phyloP scores from a whole-genome alignment of 2,888 invertebrate genomes.

The Anarsia innoxiella region DNA sequence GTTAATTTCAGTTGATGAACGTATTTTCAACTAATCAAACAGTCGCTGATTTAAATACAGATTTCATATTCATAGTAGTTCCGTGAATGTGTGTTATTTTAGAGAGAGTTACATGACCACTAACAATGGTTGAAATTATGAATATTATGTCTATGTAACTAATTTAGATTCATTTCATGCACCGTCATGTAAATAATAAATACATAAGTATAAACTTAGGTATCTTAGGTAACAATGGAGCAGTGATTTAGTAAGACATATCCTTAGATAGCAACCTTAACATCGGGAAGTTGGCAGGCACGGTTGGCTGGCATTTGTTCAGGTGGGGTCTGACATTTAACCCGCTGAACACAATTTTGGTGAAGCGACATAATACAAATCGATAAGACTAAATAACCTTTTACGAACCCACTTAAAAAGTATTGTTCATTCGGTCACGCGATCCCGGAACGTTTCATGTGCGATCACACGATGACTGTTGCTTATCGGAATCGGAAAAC shows the following conservation, averaged over 20 bases:
- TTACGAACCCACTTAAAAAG: slow-evolving; percentile 37
- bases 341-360: slow-evolving; percentile 26
- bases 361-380: slow-evolving; percentile 34
- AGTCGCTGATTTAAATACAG: background rate
- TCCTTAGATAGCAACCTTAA: background rate
- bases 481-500: slow-evolving; percentile 23
- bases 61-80: background rate
- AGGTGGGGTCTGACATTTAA: slow-evolving; percentile 58
- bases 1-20: slow-evolving; percentile 9
- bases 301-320: slow-evolving; percentile 46
- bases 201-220: too few relatives aligned
- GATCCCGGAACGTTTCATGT: slow-evolving; percentile 31
- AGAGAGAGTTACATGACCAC: too few relatives aligned
- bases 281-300: slow-evolving; percentile 15
- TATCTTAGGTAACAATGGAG: too few relatives aligned
- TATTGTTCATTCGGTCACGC: slow-evolving; percentile 37
- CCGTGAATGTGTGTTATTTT: too few relatives aligned
- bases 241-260: too few relatives aligned
- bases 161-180: too few relatives aligned
- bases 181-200: too few relatives aligned
- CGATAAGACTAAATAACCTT: slow-evolving; percentile 56
- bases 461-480: slow-evolving; percentile 23
- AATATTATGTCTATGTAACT: too few relatives aligned
- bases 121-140: too few relatives aligned
- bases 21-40: background rate